These are phyloP conservation scores for Brachionus koreanus DNA, from an alignment of 1,140 invertebrate species.

Conservation along the genomic window DNA sequence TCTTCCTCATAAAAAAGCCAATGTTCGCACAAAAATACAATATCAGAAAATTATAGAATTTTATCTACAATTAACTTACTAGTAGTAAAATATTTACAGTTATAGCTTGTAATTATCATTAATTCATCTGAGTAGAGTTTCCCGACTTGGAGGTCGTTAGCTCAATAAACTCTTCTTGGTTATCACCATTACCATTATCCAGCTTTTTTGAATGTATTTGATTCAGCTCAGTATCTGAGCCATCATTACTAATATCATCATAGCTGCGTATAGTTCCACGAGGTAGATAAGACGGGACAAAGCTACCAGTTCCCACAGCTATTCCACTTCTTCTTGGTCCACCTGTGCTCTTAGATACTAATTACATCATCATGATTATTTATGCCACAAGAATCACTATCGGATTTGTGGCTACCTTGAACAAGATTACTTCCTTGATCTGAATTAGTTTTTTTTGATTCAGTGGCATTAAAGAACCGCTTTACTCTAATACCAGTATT, in stretches of 20 bases:
- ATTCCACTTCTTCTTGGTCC: too few relatives aligned
- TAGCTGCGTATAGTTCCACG: neutral
- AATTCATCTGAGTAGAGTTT: neutral
- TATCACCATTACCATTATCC: neutral
- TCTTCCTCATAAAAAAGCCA: too few relatives aligned
- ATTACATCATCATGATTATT: too few relatives aligned
- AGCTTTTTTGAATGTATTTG: neutral
- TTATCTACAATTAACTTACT: neutral
- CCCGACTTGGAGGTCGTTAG: neutral
- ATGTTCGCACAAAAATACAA: too few relatives aligned
- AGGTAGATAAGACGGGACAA: too few relatives aligned
- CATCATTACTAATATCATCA: neutral
- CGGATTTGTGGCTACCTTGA: neutral
- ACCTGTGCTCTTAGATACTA: neutral
- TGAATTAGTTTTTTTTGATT: neutral
- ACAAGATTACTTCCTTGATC: too few relatives aligned
- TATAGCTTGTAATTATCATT: neutral
- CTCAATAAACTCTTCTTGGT: neutral
- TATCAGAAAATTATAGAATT: too few relatives aligned
- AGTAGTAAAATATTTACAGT: neutral
- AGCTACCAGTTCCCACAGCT: too few relatives aligned
- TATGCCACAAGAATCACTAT: too few relatives aligned
- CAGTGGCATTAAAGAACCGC: neutral
- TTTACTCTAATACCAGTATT: neutral
- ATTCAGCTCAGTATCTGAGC: neutral